phyloP scores from a whole-genome alignment of 2,113 vertebrate species.

The Triplophysa tibetana region DNA sequence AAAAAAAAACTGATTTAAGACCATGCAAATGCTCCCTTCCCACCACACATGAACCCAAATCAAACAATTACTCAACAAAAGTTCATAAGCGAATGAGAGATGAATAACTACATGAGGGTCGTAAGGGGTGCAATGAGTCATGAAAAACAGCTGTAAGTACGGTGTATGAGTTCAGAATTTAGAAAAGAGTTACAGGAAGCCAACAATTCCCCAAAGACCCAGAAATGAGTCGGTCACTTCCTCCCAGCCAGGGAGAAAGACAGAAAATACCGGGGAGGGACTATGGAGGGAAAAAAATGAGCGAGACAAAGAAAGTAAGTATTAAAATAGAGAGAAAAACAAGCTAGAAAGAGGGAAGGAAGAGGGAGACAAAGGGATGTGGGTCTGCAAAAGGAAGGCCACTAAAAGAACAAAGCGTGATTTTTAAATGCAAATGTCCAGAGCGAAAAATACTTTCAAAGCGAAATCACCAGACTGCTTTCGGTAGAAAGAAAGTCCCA shows the following conservation, averaged over 20 bases:
- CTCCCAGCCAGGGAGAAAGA: conserved; percentile 60
- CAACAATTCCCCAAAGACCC: conserved; percentile 69
- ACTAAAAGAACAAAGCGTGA: conserved; percentile 7
- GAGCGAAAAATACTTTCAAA: conserved; percentile 57
- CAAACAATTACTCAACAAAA: conserved; percentile 14
- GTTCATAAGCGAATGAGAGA: background rate
- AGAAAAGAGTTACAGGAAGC: conserved; percentile 76
- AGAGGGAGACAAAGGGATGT: background rate
- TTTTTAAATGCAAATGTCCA: conserved; percentile 62
- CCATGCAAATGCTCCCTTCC: background rate
- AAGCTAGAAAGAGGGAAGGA: background rate
- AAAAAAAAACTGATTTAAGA: background rate
- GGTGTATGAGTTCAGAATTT: conserved; percentile 42
- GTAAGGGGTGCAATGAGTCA: background rate
- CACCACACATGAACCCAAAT: background rate
- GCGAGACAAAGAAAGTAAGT: background rate
- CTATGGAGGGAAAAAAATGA: background rate
- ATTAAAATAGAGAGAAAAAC: background rate
- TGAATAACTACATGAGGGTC: conserved; percentile 13
- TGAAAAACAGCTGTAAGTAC: conserved; percentile 9
- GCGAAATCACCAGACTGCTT: conserved; percentile 29
- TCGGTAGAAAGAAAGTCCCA: conserved; percentile 50
- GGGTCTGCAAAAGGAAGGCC: background rate
- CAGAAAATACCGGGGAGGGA: background rate
- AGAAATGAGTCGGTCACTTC: conserved; percentile 74